Percentiles rank a stretch among this genome's conserved stretches.
Evolutionary conservation across 2,888 invertebrate species (phyloP).

Genomic region (Caenorhabditis sp.): DNA sequence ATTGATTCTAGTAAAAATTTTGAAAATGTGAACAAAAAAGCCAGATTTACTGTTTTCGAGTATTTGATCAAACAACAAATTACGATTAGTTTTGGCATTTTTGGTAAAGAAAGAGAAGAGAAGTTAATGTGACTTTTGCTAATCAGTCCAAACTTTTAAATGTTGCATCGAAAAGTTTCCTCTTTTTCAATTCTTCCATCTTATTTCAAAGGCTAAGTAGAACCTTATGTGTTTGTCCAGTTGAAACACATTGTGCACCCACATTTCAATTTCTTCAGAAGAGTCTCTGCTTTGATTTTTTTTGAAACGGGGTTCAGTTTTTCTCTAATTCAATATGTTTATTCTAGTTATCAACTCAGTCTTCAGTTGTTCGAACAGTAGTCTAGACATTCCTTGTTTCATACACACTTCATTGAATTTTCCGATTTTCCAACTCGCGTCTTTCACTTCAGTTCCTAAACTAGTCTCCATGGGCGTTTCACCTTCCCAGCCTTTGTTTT

Average conservation of each 20-base stretch:
- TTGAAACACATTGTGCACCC: constrained; percentile 41
- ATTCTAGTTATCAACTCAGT: too few relatives aligned
- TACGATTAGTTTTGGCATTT: not conserved
- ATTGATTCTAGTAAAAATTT: too few relatives aligned
- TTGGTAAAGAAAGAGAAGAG: not conserved
- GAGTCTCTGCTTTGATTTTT: constrained; percentile 31
- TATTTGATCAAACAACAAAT: constrained; percentile 26
- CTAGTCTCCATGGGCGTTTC: constrained; percentile 12
- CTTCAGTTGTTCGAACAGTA: too few relatives aligned
- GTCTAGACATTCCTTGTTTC: too few relatives aligned
- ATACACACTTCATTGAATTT: too few relatives aligned
- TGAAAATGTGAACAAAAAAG: too few relatives aligned
- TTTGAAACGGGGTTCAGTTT: too few relatives aligned
- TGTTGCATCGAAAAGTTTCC: constrained; percentile 4
- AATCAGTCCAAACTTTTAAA: not conserved
- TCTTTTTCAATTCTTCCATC: not conserved
- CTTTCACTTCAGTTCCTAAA: too few relatives aligned
- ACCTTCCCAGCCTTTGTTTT: constrained; percentile 1
- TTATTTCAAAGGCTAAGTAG: not conserved
- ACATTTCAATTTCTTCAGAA: constrained; percentile 11
- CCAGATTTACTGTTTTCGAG: not conserved
- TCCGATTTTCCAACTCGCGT: too few relatives aligned
- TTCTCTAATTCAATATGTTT: too few relatives aligned
- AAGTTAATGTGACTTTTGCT: not conserved
- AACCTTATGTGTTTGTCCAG: not conserved